Percentiles rank a stretch among this genome's conserved stretches.
These are phyloP conservation scores for Ceramica pisi DNA, from an alignment of 2,888 invertebrate genomes.

Conservation along the genomic window DNA sequence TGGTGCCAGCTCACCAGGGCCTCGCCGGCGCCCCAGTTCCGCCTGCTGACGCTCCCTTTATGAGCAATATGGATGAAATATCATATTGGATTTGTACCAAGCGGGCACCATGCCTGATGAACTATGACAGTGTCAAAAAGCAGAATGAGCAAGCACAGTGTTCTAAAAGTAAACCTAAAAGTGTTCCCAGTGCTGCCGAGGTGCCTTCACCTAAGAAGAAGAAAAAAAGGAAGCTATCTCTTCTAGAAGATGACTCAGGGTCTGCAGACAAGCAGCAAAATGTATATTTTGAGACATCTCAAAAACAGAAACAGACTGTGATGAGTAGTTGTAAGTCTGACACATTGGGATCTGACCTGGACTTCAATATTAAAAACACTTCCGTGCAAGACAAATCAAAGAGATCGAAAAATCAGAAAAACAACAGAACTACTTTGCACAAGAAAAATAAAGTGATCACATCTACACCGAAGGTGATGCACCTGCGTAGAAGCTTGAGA, in stretches of 20 bases:
- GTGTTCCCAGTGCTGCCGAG: constrained; percentile 71
- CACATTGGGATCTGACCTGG: constrained; percentile 78
- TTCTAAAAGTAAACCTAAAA: constrained; percentile 75
- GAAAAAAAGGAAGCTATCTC: constrained; percentile 81
- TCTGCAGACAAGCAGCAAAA: constrained; percentile 78
- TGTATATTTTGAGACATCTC: constrained; percentile 81
- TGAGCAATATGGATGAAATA: constrained; percentile 88
- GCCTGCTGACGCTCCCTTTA: constrained; percentile 79
- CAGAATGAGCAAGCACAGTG: constrained; percentile 76
- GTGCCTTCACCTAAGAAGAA: constrained; percentile 78
- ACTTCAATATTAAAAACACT: constrained; percentile 84
- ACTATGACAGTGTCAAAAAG: constrained; percentile 82
- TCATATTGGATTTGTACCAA: constrained; percentile 87
- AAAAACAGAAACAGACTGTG: constrained; percentile 70
- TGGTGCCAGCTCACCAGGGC: constrained; percentile 56
- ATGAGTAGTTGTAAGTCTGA: constrained; percentile 77
- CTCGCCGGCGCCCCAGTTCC: constrained; percentile 43
- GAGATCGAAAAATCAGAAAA: constrained; percentile 74
- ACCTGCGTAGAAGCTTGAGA: constrained; percentile 81
- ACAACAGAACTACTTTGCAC: constrained; percentile 69
- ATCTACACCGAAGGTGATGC: constrained; percentile 81
- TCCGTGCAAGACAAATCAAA: constrained; percentile 77
- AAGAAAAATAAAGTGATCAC: constrained; percentile 82
- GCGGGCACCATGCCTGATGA: constrained; percentile 86
- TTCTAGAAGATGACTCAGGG: constrained; percentile 80